Base-by-base conservation (phyloP, 2,113 vertebrate genomes). In the Ardeotis arabs region DNA sequence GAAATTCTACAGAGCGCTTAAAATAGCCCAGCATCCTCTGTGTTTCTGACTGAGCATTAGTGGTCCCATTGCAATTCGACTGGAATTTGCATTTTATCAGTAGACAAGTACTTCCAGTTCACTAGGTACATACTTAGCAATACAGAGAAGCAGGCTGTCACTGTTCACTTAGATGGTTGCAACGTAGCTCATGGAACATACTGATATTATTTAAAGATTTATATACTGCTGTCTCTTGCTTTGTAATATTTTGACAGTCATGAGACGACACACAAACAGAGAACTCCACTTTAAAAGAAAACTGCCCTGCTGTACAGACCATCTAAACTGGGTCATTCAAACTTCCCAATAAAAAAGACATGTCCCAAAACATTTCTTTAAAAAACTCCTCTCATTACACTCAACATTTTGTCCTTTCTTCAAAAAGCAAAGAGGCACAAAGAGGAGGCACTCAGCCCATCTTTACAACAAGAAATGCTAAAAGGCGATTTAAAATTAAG, bases 81-180 rank as follows among this genome's bases (percentile, higher is more conserved):
- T 89, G 84, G 45, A 93, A 91, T 91, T 91, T 93, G 76, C 69
- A 67, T 76, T 81, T 93, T 66, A 37, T 50, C 76, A 58, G 50
- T 44, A 80, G 83, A 76, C 45, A 95, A 69, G 45, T 37, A 67
- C 44, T 90, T 92, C n/a, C 80, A 95, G 64, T 12, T 80, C 75
- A 76, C 29, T 24, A 35, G 66, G 29, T 28, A 56, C 14, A 14
- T n/a, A 49, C 78, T 76, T 49, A 45, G 80, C 76, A 31, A 47
- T 8, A 50, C 18, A 62, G 53, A 69, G 39, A 86, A 44, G 68
- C 21, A 77, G 72, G n/a, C 28, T 78, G 76, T 5, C 76, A 47
- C 73, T 86, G 62, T 66, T 89, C 91, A 89, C 55, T 88, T 18
- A 37, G 25, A 37, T 64, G 37, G 37, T 7, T 80, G 41, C 69